Evolutionary conservation across 2,113 vertebrate genomes (phyloP), one percentile per base, ranked within the genome.

Genomic region (Spheniscus mendiculus): DNA sequence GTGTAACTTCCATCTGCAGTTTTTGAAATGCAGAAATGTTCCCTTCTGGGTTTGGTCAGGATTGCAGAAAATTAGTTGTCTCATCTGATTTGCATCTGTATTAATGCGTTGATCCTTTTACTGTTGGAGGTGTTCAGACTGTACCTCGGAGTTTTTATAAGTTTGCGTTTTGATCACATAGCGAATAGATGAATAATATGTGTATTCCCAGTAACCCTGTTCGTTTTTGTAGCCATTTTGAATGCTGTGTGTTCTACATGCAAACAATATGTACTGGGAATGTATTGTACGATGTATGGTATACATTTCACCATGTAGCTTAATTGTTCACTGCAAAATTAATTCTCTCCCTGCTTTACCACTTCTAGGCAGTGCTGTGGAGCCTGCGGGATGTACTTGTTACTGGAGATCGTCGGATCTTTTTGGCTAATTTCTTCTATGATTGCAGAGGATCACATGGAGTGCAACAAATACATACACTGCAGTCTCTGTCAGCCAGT

Each of bases 321-420:
- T 15, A 20, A 34, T 10, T 55, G 25, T 59, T 70, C 23, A n/a
- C 23, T 82, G 56, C 26, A 29, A 21, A 53, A 49, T 30, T 30
- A 53, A 5, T 56, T 56, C 21, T 45, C 7, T 38, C 29, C 26
- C 9, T 50, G 3, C 74, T 44, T 65, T 12, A 1, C 9, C 38
- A 0, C 15, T 20, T 15, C 22, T 53, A 59, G 44, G 38, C 29
- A 40, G 45, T 2, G 6, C n/a, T 65, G 9, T 0, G 18, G 42
- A 80, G 71, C 32, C 42, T n/a, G 36, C 1, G 7, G 3, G 71
- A 1, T 38, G 32, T 32, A 1, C 77, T 77, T 87, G 15, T 36
- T 59, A 0, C 0, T 40, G 47, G 70, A 74, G 45, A 13, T 59
- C 0, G 1, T 12, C 0, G 4, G n/a, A 1, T 44, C 15, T 9